Base-by-base conservation (phyloP, 2,888 invertebrate genomes). In the Gymnosoma rotundatum region DNA sequence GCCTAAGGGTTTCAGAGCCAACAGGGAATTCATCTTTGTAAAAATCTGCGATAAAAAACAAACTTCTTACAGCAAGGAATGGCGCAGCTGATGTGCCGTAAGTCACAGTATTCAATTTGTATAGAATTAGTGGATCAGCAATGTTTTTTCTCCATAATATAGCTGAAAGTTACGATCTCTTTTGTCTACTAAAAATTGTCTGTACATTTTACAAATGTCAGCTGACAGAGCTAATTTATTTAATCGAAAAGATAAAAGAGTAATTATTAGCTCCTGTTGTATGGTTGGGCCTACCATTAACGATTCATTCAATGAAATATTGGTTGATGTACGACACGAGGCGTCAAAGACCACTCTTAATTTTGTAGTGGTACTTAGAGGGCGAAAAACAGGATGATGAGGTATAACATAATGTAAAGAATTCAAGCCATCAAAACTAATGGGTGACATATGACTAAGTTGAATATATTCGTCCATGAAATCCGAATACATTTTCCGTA, bases 1-100 rank as follows among this genome's bases (percentile, higher is more conserved):
- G 67, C 9, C 52, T 61, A 21, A 87, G 61, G 16, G 61, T 72
- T 64, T 63, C 42, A n/a, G 84, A 50, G n/a, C 85, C 88, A n/a
- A 83, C 16, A 12, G 88, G 87, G 69, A 36, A 86, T 14, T 76
- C 69, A 0, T 36, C 9, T 42, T 78, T 42, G 66, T 88, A 73
- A 48, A 75, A 74, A 2, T 78, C 66, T 8, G 85, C 86, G 10
- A 72, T 54, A 20, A 74, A 72, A 20, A 58, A n/a, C n/a, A n/a
- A 50, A 48, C 66, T 70, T 50, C 79, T 58, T 10, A 83, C 63
- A 1, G 75, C 79, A 7, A 83, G 50, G 25, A 83, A 85, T 60
- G 85, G 83, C 2, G 86, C 86, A 10, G 83, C 50, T 8, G 83
- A 54, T 18, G 83, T 86, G 8, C 83, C 83, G 36, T 85, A 86